A percentile compares a stretch with the other conserved stretches of the same genome.
phyloP scores from a whole-genome alignment of 2,797 vertebrate genomes.

The Poeciliopsis paucimaculata region DNA sequence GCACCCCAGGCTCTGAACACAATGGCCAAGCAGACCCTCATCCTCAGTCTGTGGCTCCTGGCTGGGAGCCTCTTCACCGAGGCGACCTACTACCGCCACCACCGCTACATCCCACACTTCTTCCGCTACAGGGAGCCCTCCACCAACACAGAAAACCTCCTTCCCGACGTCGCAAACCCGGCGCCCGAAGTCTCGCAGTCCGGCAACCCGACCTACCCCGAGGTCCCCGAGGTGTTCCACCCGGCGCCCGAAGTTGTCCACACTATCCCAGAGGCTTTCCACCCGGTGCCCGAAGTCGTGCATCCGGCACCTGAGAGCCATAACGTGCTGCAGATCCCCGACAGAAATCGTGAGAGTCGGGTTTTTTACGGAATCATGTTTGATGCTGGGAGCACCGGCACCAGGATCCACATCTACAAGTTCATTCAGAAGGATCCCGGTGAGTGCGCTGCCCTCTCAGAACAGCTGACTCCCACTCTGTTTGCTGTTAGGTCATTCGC shows the following conservation, averaged over 20 bases:
- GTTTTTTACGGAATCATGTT: constrained; percentile 96
- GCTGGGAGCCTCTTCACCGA: constrained; percentile 77
- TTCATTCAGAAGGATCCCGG: constrained; percentile 94
- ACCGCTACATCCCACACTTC: constrained; percentile 76
- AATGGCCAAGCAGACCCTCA: constrained; percentile 75
- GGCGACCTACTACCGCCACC: constrained; percentile 83
- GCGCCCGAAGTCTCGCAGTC: constrained; percentile 52
- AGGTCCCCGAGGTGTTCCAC: constrained; percentile 70
- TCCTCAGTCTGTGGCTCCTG: constrained; percentile 79
- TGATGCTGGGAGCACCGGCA: constrained; percentile 97
- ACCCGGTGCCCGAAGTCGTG: constrained; percentile 70
- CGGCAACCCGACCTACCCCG: constrained; percentile 52
- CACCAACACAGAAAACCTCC: constrained; percentile 82
- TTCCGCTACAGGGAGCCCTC: constrained; percentile 77
- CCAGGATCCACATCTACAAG: constrained; percentile 95
- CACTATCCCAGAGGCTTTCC: constrained; percentile 65
- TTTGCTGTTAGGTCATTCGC: constrained; percentile 68
- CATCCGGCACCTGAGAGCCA: constrained; percentile 64
- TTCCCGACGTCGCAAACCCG: constrained; percentile 77
- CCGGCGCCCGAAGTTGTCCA: constrained; percentile 67
- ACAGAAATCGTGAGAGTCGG: constrained; percentile 69
- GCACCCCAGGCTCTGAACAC: constrained; percentile 45
- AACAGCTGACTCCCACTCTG: constrained; percentile 52
- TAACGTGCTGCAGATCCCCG: constrained; percentile 21
- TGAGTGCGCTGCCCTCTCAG: constrained; percentile 63